Evolutionary conservation across 2,888 invertebrate species (phyloP), one percentile per base, ranked within the genome.

Genomic region (Melieria picta): DNA sequence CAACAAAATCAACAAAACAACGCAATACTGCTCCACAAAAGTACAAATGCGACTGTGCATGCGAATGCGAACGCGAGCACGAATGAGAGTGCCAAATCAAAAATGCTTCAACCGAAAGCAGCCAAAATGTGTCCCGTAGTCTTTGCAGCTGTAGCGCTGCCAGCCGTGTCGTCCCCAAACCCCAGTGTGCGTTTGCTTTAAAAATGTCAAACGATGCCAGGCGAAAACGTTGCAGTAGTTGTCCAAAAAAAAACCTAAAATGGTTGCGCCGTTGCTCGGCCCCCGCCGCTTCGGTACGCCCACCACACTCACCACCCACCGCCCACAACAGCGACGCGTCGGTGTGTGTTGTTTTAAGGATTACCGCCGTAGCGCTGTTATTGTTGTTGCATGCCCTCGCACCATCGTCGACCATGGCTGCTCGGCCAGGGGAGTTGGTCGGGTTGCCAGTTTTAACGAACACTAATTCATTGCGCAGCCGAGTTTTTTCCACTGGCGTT

Each of bases 391-490:
- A 46, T 45, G 66, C 64, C 58, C 42, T 58, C 30, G 30, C 30
- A 30, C 3, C 30, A 30, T 30, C 30, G 30, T 3, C 30, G 30
- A 30, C 30, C 30, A 30, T 30, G 30, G 3, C 30, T 30, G 30
- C 30, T 30, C 30, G 30, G 30, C 30, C 30, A 30, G 30, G 52
- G 9, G 52, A 7, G n/a, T 43, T 9, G 46, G 5, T 62, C 75
- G 52, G 71, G 50, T 74, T 80, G 79, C 75, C 78, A 77, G 79
- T 79, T 82, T 83, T 83, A 82, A 82, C 82, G 76, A 75, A 74
- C 74, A 77, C 78, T 83, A 83, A 83, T 82, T 83, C 82, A 83
- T 83, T 83, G 82, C 83, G 83, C 81, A 79, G 74, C 72, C 72
- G 72, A 65, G 42, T 16, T 73, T 11, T 57, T 63, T 63, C 63